phyloP scores from a whole-genome alignment of 2,113 vertebrate species.

The Rattus rattus region DNA sequence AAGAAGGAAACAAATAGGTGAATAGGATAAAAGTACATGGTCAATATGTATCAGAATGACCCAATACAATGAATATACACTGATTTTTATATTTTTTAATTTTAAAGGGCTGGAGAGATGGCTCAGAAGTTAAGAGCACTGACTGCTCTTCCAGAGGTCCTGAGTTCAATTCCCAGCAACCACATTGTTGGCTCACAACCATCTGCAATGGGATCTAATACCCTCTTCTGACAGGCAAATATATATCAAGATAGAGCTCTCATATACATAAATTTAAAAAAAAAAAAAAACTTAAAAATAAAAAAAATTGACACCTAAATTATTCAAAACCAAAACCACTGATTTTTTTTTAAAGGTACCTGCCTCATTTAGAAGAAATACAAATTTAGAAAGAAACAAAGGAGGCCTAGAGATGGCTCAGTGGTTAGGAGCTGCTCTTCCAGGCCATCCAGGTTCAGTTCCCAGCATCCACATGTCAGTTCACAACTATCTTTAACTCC shows the following conservation, averaged over 20 bases:
- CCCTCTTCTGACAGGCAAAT: no score
- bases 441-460: neutral
- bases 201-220: no score
- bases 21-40: neutral
- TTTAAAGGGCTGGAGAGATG: neutral
- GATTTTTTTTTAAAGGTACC: no score
- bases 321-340: neutral
- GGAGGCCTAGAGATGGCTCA: neutral
- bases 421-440: neutral
- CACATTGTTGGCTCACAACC: no score
- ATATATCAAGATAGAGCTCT: no score
- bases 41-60: neutral
- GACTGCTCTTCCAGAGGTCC: no score
- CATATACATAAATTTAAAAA: neutral
- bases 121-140: no score
- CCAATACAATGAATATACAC: neutral
- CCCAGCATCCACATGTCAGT: neutral
- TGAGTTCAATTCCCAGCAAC: no score
- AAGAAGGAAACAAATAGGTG: neutral
- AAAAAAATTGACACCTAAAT: neutral
- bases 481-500: neutral
- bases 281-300: neutral
- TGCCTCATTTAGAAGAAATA: constrained; percentile 33
- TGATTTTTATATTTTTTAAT: neutral
- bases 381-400: constrained; percentile 36